A percentile compares a stretch with the other conserved stretches of the same genome.
These are phyloP conservation scores for Mythimna ferrago DNA, from an alignment of 2,888 invertebrate genomes.

Conservation along the genomic window DNA sequence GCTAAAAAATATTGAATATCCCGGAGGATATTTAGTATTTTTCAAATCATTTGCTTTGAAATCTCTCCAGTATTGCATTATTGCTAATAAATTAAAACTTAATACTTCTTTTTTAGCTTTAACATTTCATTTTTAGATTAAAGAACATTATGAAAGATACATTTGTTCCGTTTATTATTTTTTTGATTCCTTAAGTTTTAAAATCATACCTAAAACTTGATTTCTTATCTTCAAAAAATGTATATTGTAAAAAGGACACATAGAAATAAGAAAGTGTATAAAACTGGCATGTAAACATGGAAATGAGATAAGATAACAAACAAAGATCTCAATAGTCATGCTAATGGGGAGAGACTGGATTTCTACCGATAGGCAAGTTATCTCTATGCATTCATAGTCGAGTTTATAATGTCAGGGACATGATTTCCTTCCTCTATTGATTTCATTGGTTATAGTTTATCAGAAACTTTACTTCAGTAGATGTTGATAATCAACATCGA, in stretches of 20 bases:
- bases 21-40: too few species aligned
- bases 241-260: background rate
- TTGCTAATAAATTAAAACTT: background rate
- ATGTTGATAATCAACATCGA: background rate
- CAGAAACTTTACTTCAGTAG: conserved; percentile 10
- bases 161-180: background rate
- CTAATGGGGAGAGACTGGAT: background rate
- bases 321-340: conserved; percentile 11
- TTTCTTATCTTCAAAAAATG: background rate
- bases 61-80: too few species aligned
- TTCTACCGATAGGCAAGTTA: conserved; percentile 9
- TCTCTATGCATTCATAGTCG: conserved; percentile 1
- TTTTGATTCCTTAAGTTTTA: background rate
- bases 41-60: too few species aligned
- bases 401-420: conserved; percentile 28
- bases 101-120: background rate
- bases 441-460: conserved; percentile 7
- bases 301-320: conserved; percentile 7
- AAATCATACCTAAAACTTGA: background rate
- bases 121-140: background rate
- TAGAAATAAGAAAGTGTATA: background rate
- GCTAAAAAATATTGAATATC: too few species aligned
- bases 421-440: conserved; percentile 7
- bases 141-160: background rate
- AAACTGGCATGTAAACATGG: conserved; percentile 20